Evolutionary conservation across 2,888 invertebrate genomes (phyloP).

Genomic region (Leptinotarsa rubiginosa): DNA sequence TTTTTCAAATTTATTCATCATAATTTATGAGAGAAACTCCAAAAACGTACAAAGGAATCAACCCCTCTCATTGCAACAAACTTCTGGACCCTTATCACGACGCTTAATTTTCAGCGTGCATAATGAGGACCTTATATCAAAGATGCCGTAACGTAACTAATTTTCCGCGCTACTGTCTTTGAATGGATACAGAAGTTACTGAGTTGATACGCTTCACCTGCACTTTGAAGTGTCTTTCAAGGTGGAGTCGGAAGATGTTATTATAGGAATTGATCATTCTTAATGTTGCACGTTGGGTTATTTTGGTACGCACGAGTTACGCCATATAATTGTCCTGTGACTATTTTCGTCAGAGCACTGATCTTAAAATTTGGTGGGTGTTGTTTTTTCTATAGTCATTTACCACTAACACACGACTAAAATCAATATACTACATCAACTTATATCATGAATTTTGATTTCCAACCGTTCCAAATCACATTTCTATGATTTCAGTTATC

Average conservation of each 20-base stretch:
- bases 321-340: neutral
- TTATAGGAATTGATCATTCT: conserved; percentile 3
- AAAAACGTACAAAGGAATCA: too few relatives aligned
- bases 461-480: too few relatives aligned
- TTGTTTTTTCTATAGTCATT: neutral
- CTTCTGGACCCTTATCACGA: conserved; percentile 2
- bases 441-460: too few relatives aligned
- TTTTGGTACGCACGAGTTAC: conserved; percentile 13
- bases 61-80: neutral
- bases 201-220: conserved; percentile 32
- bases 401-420: too few relatives aligned
- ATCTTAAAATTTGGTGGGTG: neutral
- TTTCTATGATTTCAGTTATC: too few relatives aligned
- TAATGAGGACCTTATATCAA: conserved; percentile 7
- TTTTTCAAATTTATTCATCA: too few relatives aligned
- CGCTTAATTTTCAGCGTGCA: neutral
- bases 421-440: too few relatives aligned
- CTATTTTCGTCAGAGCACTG: neutral
- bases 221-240: conserved; percentile 15
- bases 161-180: conserved; percentile 36
- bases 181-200: conserved; percentile 34
- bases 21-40: too few relatives aligned
- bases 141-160: conserved; percentile 33
- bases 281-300: conserved; percentile 14
- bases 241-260: conserved; percentile 10